phyloP scores from a whole-genome alignment of 2,888 invertebrate species.

The Dryocosmus kuriphilus region DNA sequence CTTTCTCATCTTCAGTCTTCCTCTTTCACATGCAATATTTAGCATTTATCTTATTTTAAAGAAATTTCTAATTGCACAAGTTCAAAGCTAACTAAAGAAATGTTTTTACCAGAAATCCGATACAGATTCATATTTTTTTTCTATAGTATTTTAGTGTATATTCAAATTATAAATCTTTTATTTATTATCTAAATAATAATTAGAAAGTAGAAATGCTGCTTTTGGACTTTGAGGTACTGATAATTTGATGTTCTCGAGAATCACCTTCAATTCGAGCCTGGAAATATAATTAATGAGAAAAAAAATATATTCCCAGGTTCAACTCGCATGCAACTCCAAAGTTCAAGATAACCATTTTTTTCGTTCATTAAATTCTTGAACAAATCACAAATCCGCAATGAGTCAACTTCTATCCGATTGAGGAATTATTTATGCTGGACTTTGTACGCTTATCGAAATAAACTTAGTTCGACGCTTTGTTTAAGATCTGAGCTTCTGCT shows the following conservation, averaged over 20 bases:
- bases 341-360: not conserved
- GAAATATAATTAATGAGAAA: not conserved
- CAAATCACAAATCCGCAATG: not conserved
- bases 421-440: slow-evolving; percentile 26
- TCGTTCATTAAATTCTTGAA: not conserved
- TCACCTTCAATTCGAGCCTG: not conserved
- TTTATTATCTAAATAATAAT: too few relatives aligned
- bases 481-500: not conserved
- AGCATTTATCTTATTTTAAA: not conserved
- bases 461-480: slow-evolving; percentile 21
- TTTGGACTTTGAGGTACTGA: not conserved
- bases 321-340: not conserved
- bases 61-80: not conserved
- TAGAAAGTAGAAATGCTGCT: not conserved
- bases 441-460: slow-evolving; percentile 17
- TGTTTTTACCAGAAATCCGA: too few relatives aligned
- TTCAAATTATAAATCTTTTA: too few relatives aligned
- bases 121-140: too few relatives aligned
- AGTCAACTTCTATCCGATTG: slow-evolving; percentile 8
- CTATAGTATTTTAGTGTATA: too few relatives aligned
- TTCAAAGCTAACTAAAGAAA: too few relatives aligned
- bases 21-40: not conserved
- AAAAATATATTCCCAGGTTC: not conserved
- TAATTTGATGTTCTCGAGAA: not conserved
- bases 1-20: slow-evolving; percentile 31